Base-by-base conservation (phyloP, 2,797 vertebrate genomes). In the Clarias fuscus region DNA sequence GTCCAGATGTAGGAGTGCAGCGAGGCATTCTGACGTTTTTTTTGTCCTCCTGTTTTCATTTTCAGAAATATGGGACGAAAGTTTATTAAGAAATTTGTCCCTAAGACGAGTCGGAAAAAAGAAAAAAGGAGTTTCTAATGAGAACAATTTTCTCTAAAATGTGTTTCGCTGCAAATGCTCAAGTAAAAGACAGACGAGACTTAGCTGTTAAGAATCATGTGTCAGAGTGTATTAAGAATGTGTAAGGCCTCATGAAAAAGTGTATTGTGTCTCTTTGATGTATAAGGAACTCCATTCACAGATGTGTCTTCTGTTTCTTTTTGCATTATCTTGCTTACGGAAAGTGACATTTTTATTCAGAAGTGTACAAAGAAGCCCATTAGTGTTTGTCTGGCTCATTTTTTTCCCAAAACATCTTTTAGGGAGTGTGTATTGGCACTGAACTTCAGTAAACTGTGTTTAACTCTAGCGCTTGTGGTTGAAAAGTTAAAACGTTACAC, bases 331-430 rank as follows among this genome's bases (percentile, higher is more conserved):
- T 37, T 58, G 81, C 81, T 70, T 83, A 83, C 64, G 15, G 81
- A 83, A 83, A 83, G 81, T 83, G 81, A 83, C 81, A 2, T 71
- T 83, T 70, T 83, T 83, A 70, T 58, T 83, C 65, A 8, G n/a
- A 83, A 83, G 81, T 83, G 81, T 83, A 83, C 67, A 83, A 71
- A 83, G 81, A 83, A 83, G 81, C 67, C 27, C 65, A 71, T 83
- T 83, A 71, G 65, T 83, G 81, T 83, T 83, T 71, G 67, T 70
- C 80, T 82, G 80, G 64, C 64, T 82, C 17, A 20, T 33, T 68
- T 67, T 82, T 80, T 24, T 56, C 7, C 40, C 24, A 33, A 82
- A 68, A 53, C 62, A 70, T 71, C 65, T 20, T 71, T 58, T 30
- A 58, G 22, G 53, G 67, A 71, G 65, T 83, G 65, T 71, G 65